phyloP scores from a whole-genome alignment of 2,113 vertebrate genomes.

The Neogale vison region DNA sequence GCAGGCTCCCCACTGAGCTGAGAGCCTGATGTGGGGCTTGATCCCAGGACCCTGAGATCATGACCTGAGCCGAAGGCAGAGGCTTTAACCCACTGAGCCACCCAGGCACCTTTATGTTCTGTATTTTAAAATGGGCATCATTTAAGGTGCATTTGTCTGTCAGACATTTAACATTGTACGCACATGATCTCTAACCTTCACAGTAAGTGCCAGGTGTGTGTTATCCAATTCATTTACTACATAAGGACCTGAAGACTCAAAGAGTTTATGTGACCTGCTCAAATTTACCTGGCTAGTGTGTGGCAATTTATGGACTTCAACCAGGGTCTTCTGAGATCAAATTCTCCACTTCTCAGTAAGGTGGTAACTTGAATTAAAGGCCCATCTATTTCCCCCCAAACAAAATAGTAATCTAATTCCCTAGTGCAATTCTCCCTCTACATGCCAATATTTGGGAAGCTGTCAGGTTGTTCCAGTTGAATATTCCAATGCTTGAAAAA shows the following conservation, averaged over 20 bases:
- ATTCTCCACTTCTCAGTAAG: not conserved
- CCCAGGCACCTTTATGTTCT: not conserved
- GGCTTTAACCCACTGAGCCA: too few species aligned
- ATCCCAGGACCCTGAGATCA: too few species aligned
- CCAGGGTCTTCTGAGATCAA: not conserved
- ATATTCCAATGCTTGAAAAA: not conserved
- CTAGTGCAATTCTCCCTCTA: not conserved
- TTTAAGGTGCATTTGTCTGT: not conserved
- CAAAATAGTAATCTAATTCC: not conserved
- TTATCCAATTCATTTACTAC: not conserved
- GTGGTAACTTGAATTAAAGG: not conserved
- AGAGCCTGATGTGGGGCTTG: too few species aligned
- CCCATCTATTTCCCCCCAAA: not conserved
- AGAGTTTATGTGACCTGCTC: not conserved
- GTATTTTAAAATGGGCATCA: not conserved
- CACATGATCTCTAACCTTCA: not conserved
- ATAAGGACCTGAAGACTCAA: not conserved
- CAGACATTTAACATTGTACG: not conserved
- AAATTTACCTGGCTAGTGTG: not conserved
- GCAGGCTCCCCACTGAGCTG: too few species aligned
- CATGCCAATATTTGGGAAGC: slow-evolving; percentile 12
- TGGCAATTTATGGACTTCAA: not conserved
- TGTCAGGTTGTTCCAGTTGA: not conserved
- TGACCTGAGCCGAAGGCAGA: too few species aligned
- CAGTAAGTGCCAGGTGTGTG: not conserved